Conservation (phyloP, 2,113 vertebrate species). For the Kryptolebias marmoratus region DNA sequence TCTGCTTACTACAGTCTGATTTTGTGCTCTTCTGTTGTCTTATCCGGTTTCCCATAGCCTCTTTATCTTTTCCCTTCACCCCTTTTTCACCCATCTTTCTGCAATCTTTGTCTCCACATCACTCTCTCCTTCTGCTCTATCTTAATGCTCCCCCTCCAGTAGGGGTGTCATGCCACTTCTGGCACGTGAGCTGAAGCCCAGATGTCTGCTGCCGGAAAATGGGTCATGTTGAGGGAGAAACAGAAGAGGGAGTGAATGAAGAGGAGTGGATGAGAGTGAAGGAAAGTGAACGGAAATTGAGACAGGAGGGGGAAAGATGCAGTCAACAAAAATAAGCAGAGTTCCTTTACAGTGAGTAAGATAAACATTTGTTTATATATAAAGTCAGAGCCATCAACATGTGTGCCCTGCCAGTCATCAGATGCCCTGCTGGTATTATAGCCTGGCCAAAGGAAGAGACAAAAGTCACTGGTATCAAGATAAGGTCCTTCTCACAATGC, state of each 20-base stretch:
- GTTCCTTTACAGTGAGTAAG: neutral
- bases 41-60: constrained; percentile 7
- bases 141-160: neutral
- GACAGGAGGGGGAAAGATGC: neutral
- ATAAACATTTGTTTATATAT: neutral
- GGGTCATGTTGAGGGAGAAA: constrained; percentile 58
- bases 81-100: constrained; percentile 32
- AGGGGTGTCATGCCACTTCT: constrained; percentile 63
- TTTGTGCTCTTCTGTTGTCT: neutral
- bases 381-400: neutral
- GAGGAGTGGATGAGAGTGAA: constrained; percentile 6
- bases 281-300: constrained; percentile 12
- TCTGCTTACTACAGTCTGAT: constrained; percentile 3
- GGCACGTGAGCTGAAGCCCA: constrained; percentile 68
- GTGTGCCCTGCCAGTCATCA: neutral
- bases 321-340: neutral
- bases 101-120: constrained; percentile 23
- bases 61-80: constrained; percentile 15
- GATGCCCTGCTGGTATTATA: neutral
- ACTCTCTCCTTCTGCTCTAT: neutral
- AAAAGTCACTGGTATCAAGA: too few relatives aligned
- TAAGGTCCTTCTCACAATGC: too few relatives aligned
- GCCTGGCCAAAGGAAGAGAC: too few relatives aligned
- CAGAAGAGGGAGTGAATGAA: constrained; percentile 2
- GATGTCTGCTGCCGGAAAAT: constrained; percentile 68